Conservation (phyloP, 2,888 invertebrate species). For the Carcina quercana region DNA sequence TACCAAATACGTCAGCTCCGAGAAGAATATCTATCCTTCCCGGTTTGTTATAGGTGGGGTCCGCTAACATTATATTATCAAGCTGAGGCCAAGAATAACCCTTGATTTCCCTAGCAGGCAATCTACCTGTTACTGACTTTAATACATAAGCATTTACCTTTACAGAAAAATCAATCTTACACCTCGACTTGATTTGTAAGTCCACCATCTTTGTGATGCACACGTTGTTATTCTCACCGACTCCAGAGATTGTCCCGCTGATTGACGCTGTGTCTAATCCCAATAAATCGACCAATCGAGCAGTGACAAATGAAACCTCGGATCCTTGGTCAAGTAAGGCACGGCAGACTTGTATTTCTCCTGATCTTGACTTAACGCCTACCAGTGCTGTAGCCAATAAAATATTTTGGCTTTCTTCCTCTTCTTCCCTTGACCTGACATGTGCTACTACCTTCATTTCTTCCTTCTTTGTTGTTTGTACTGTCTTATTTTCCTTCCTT, state of each 20-base stretch:
- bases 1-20: no score
- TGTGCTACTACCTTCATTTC: background rate
- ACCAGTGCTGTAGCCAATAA: slow-evolving; percentile 12
- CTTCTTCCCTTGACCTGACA: background rate
- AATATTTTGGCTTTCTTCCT: no score
- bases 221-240: slow-evolving; percentile 15
- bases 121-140: slow-evolving; percentile 12
- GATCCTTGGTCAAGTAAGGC: slow-evolving; percentile 22
- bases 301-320: slow-evolving; percentile 21
- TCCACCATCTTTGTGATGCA: slow-evolving; percentile 3
- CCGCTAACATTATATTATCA: no score
- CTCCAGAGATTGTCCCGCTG: slow-evolving; percentile 16
- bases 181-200: background rate
- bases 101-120: slow-evolving; percentile 11
- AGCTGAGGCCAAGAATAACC: no score
- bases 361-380: slow-evolving; percentile 12
- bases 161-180: background rate
- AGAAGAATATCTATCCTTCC: no score
- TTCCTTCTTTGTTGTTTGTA: background rate
- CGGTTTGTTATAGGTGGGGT: no score
- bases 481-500: background rate
- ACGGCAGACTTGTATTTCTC: slow-evolving; percentile 15
- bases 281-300: slow-evolving; percentile 15
- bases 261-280: slow-evolving; percentile 14
- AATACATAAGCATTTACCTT: slow-evolving; percentile 14